Evolutionary conservation across 2,797 vertebrate species (phyloP), one percentile per base, ranked within the genome.

Genomic region (Triplophysa yarkandensis): DNA sequence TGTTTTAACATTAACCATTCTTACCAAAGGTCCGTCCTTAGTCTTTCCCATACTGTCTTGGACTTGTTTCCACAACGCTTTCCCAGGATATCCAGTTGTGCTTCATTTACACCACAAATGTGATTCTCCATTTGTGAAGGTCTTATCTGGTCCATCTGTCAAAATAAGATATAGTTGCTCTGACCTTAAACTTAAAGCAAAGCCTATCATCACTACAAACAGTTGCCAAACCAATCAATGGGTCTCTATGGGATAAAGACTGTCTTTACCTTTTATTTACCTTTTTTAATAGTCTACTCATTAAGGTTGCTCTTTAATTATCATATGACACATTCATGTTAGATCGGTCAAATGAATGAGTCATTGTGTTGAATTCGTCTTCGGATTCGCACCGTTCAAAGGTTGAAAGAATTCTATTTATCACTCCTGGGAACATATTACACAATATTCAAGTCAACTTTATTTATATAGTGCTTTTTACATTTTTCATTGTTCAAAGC

Each of bases 21-120:
- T 87, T 75, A 90, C 88, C 86, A 30, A 71, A 83, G 84, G 27
- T 63, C 54, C 54, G 83, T 68, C 44, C 80, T 89, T 46, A 87
- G 32, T 11, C 57, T 83, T 41, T 81, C 82, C 68, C 77, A 73
- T 67, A 85, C 46, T n/a, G 87, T 74, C 25, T 17, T 36, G 23
- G 71, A 63, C 70, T 68, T 68, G 62, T 83, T 83, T 41, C 67
- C 69, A 28, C 69, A 72, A 16, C 79, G 63, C 13, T 77, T 81
- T 0, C 87, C 85, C 11, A 88, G 77, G 69, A 86, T 44, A 58
- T 91, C 85, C 60, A 90, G 81, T 64, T 85, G 82, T 6, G 71
- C 62, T 79, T 89, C 81, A n/a, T 88, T 87, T 84, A 87, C 70
- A 30, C 61, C 11, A 11, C 78, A 76, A 25, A 55, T 4, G 0